These are phyloP conservation scores for Chromoteleia sp. DNA, from an alignment of 2,888 invertebrate genomes.

Conservation along the genomic window DNA sequence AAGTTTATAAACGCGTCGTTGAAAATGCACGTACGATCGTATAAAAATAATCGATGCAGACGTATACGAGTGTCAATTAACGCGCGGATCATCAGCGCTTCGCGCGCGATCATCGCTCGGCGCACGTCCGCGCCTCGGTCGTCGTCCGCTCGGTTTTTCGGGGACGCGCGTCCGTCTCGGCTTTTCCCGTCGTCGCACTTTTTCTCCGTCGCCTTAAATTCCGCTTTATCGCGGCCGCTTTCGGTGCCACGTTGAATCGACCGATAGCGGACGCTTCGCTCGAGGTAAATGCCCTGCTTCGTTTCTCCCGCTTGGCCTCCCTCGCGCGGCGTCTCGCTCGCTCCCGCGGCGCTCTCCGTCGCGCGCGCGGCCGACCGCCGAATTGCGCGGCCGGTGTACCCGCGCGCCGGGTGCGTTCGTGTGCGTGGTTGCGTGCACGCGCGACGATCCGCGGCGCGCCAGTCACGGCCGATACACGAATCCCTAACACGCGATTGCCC, in stretches of 20 bases:
- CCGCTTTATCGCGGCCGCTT: constrained; percentile 75
- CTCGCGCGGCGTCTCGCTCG: constrained; percentile 51
- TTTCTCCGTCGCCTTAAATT: constrained; percentile 74
- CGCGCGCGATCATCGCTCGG: too few relatives aligned
- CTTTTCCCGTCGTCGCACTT: constrained; percentile 56
- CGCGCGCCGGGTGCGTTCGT: constrained; percentile 4
- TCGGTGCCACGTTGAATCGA: constrained; percentile 73
- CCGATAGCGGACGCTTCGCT: constrained; percentile 74
- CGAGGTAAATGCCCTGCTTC: constrained; percentile 76
- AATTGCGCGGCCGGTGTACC: constrained; percentile 74
- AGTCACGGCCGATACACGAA: constrained; percentile 77
- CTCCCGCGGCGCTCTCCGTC: too few relatives aligned
- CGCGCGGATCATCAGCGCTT: too few relatives aligned
- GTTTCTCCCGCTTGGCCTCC: constrained; percentile 61
- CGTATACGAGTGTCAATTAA: too few relatives aligned
- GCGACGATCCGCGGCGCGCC: constrained; percentile 59
- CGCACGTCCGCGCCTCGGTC: too few relatives aligned
- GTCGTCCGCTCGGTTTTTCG: too few relatives aligned
- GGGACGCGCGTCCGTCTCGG: constrained; percentile 28
- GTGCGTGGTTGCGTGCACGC: constrained; percentile 13
- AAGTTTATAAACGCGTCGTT: too few relatives aligned
- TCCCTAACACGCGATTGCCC: constrained; percentile 68
- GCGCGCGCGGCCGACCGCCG: constrained; percentile 73
- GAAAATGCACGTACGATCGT: too few relatives aligned
- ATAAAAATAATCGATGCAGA: too few relatives aligned